phyloP scores from a whole-genome alignment of 2,888 invertebrate species.

The Drosophila siamana region DNA sequence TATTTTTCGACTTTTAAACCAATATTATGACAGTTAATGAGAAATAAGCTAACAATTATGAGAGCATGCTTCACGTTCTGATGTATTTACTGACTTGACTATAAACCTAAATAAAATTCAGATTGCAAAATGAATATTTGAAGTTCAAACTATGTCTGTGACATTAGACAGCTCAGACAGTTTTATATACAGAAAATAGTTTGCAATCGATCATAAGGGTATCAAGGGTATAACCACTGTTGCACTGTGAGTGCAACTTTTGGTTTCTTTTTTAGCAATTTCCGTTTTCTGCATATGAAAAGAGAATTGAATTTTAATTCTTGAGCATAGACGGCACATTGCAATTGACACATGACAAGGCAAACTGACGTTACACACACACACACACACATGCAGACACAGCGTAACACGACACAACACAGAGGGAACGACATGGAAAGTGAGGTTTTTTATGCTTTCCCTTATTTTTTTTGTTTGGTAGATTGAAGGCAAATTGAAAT shows the following conservation, averaged over 20 bases:
- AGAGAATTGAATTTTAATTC: conserved; percentile 74
- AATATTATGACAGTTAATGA: no score
- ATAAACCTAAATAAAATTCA: no score
- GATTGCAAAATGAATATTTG: no score
- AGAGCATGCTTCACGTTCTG: no score
- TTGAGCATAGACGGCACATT: conserved; percentile 44
- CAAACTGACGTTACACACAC: conserved; percentile 9
- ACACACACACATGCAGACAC: conserved; percentile 10
- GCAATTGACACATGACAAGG: conserved; percentile 77
- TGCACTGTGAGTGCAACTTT: background rate
- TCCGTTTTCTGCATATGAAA: conserved; percentile 68
- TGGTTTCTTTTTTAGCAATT: conserved; percentile 59
- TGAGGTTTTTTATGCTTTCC: background rate
- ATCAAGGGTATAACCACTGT: background rate
- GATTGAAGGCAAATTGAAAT: conserved; percentile 66
- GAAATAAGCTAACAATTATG: no score
- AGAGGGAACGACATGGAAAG: background rate
- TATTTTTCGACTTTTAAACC: no score
- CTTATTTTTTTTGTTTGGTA: background rate
- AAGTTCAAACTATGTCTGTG: no score
- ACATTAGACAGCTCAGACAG: background rate
- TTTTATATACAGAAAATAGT: background rate
- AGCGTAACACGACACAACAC: conserved; percentile 10
- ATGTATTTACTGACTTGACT: no score
- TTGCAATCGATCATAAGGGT: background rate